Evolutionary conservation across 2,113 vertebrate species (phyloP), one percentile per base, ranked within the genome.

Genomic region (Pimephales promelas): DNA sequence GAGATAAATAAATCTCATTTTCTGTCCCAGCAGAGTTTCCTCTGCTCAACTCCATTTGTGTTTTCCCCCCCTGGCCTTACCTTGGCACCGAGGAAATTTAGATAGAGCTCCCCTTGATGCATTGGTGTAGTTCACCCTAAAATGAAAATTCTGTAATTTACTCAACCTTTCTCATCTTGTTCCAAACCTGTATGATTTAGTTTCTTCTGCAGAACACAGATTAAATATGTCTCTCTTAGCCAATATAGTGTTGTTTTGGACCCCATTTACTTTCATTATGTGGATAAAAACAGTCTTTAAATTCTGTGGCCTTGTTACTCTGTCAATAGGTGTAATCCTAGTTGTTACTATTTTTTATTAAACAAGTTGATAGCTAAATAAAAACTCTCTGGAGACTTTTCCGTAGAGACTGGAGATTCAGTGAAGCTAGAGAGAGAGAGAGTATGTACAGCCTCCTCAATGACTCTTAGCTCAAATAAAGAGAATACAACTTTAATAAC

Each of bases 381-480:
- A 43, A n/a, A 71, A 22, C 40, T n/a, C 18, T 59, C n/a, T n/a
- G 3, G 3, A 24, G 56, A 56, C 54, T n/a, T 70, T 70, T n/a
- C 4, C 22, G 36, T 3, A 4, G 18, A 5, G 11, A 45, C 22
- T 45, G 40, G 16, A 71, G n/a, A 47, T 72, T 43, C 20, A n/a
- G 10, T 70, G 34, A 31, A n/a, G 84, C 86, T 84, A 89, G 83
- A 87, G 88, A 88, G 92, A 84, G 86, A 34, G 70, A 34, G 13
- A 16, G 28, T 28, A 45, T 11, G 49, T 14, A 36, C 87, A 84
- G 59, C 85, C 88, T 88, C 87, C 84, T 88, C 93, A 93, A n/a
- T n/a, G n/a, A n/a, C n/a, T n/a, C n/a, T n/a, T n/a, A n/a, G n/a
- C n/a, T n/a, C n/a, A n/a, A n/a, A n/a, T n/a, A n/a, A n/a, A n/a